These are phyloP conservation scores for Andrena bicolor DNA, from an alignment of 2,888 invertebrate species.

Conservation along the genomic window DNA sequence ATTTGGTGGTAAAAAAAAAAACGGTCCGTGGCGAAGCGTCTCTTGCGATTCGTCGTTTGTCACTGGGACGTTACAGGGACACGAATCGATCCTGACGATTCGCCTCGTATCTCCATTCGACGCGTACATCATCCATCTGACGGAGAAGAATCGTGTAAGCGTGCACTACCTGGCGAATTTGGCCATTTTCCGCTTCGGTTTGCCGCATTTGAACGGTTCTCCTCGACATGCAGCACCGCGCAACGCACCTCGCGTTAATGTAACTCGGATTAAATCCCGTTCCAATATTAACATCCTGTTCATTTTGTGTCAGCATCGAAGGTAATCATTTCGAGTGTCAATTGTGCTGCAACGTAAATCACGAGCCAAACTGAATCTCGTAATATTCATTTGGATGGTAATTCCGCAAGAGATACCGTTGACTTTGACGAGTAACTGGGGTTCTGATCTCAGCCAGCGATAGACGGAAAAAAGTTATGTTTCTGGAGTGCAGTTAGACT, in stretches of 20 bases:
- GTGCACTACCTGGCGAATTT: conserved; percentile 46
- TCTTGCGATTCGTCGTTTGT: conserved; percentile 60
- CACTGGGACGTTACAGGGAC: conserved; percentile 40
- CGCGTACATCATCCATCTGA: conserved; percentile 67
- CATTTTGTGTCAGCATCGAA: not conserved
- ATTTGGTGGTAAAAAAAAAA: conserved; percentile 19
- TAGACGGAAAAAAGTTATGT: conserved; percentile 56
- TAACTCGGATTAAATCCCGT: not conserved
- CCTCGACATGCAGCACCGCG: not conserved
- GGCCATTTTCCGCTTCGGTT: conserved; percentile 45
- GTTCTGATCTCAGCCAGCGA: conserved; percentile 44
- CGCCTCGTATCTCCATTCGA: conserved; percentile 62
- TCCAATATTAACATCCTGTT: no score
- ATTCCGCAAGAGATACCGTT: conserved; percentile 13
- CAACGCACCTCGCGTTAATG: not conserved
- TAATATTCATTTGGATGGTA: conserved; percentile 33
- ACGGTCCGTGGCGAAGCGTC: conserved; percentile 31
- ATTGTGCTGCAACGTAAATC: not conserved
- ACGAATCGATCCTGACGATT: conserved; percentile 68
- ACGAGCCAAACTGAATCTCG: not conserved
- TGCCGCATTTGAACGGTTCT: conserved; percentile 27
- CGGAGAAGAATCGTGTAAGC: conserved; percentile 61
- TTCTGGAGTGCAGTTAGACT: conserved; percentile 57
- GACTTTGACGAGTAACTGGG: conserved; percentile 44
- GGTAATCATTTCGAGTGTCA: not conserved